Conservation (phyloP, 2,888 invertebrate genomes). For the Drosophila koepferae region DNA sequence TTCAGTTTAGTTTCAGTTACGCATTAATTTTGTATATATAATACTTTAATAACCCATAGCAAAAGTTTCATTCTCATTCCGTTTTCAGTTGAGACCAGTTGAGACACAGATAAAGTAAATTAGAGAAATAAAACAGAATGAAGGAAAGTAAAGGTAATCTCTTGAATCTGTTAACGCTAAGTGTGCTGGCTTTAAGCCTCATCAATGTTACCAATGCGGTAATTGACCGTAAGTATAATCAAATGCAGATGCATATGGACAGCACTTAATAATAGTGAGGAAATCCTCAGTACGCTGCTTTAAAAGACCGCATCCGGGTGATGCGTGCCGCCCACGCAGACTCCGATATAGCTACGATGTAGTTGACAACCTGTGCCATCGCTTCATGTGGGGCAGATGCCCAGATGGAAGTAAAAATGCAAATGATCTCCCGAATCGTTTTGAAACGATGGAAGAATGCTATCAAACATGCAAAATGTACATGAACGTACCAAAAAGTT, state of each 20-base stretch:
- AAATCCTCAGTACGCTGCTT: not conserved
- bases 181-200: not conserved
- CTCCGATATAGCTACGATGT: not conserved
- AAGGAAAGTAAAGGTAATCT: not conserved
- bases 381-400: not conserved
- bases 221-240: not conserved
- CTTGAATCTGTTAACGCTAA: too few species aligned
- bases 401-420: too few species aligned
- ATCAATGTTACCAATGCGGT: not conserved
- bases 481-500: too few species aligned
- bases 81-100: not conserved
- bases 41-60: too few species aligned
- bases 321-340: not conserved
- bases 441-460: not conserved
- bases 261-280: not conserved
- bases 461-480: too few species aligned
- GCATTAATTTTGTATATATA: too few species aligned
- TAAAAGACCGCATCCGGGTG: not conserved
- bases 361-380: not conserved
- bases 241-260: fast-evolving
- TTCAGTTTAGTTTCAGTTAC: too few species aligned
- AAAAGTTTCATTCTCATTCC: not conserved
- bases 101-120: too few species aligned
- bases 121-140: not conserved
- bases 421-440: not conserved